phyloP scores from a whole-genome alignment of 2,113 vertebrate species.

The Pelmatolapia mariae region DNA sequence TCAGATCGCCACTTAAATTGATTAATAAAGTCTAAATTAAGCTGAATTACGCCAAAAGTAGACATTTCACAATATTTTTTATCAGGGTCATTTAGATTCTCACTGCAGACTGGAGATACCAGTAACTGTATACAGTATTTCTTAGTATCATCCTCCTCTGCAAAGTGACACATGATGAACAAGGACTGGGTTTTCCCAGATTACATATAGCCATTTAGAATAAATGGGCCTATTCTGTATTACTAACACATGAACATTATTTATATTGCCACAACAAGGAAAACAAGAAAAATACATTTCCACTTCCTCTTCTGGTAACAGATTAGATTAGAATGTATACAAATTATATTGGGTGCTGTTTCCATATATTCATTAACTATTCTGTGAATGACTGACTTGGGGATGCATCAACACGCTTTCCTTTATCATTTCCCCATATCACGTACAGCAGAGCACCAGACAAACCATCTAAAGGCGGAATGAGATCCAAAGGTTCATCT shows the following conservation, averaged over 20 bases:
- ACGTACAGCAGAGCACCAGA: background rate
- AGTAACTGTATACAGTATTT: background rate
- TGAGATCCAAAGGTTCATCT: background rate
- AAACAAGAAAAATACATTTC: background rate
- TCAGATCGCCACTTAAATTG: background rate
- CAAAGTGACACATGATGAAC: background rate
- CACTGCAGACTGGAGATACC: background rate
- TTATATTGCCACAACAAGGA: background rate
- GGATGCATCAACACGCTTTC: background rate
- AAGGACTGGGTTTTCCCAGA: background rate
- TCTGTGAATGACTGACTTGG: background rate
- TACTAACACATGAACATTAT: background rate
- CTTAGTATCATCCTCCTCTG: conserved; percentile 6
- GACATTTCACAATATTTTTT: background rate
- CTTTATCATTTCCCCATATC: background rate
- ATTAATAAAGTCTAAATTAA: background rate
- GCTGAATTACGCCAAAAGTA: background rate
- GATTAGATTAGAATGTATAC: background rate
- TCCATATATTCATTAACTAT: background rate
- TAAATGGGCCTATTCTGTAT: background rate
- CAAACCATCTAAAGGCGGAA: background rate
- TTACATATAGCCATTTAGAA: background rate
- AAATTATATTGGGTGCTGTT: background rate
- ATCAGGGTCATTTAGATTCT: background rate
- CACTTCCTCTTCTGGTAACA: background rate